Evolutionary conservation across 2,797 vertebrate species (phyloP), one percentile per base, ranked within the genome.

Genomic region (Propithecus perrieri): DNA sequence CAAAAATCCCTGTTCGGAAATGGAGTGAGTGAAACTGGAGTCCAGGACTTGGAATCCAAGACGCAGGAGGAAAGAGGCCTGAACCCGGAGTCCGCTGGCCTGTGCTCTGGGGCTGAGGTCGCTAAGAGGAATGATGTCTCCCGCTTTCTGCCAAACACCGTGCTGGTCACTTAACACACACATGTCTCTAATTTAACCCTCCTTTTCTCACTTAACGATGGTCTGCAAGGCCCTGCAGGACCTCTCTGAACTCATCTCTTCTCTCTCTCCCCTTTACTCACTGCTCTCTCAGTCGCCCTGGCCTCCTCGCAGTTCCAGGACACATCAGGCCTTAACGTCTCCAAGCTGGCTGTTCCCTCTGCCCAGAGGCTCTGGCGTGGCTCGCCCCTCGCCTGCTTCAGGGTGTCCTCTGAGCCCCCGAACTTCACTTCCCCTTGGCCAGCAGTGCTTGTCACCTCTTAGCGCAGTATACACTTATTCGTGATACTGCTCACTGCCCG

Each of bases 1-100:
- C 85, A 63, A 18, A 91, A 46, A 59, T 43, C 63, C 69, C 57
- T 83, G 24, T 43, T 85, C 43, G 57, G 48, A 67, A 67, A 59
- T 0, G 55, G 67, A 83, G 48, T 10, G 24, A 50, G 38, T 69
- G 57, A 96, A 78, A 74, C 6, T 67, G 50, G 79, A 72, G 24
- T 74, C 74, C 24, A 78, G 24, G 69, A 50, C 33, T 57, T n/a
- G 30, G 89, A 89, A 41, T 69, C 43, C n/a, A 81, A 79, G 50
- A 15, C 22, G 18, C 33, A 4, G 22, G 35, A 87, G 46, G 75
- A 65, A 69, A 38, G 71, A 17, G 26, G 57, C 43, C 50, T 79
- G 81, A 48, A 63, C 65, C 17, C 20, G 13, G 48, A 87, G 65
- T 41, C 38, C 17, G 33, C 41, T n/a, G 88, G 33, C 65, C 43